Percentiles rank a stretch among this genome's conserved stretches.
phyloP scores from a whole-genome alignment of 2,888 invertebrate genomes.

The Abrostola triplasia region DNA sequence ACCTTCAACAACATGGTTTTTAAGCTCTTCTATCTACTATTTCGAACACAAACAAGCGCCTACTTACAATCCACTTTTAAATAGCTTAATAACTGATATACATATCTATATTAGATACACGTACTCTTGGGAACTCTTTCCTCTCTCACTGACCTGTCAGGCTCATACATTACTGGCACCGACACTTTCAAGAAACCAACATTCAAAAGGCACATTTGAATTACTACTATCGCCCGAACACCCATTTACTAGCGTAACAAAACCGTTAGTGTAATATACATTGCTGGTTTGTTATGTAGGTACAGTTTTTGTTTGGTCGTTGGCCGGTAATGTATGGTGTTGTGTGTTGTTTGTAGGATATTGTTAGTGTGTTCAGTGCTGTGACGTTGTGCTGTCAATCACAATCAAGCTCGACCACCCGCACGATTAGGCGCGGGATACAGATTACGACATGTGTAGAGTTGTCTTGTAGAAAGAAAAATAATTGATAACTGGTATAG shows the following conservation, averaged over 20 bases:
- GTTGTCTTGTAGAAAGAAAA: slow-evolving; percentile 26
- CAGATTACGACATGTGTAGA: slow-evolving; percentile 62
- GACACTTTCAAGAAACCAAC: slow-evolving; percentile 63
- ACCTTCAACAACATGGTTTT: too few species aligned
- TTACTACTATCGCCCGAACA: slow-evolving; percentile 59
- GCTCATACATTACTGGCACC: slow-evolving; percentile 59
- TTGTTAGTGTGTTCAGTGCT: slow-evolving; percentile 61
- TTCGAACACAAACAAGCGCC: background rate
- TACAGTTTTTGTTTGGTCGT: background rate
- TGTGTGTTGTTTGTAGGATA: slow-evolving; percentile 35
- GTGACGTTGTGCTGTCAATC: slow-evolving; percentile 85
- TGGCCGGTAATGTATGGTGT: slow-evolving; percentile 55
- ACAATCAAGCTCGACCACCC: slow-evolving; percentile 87
- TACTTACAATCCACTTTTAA: background rate
- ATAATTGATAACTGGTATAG: too few species aligned
- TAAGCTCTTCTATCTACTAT: background rate
- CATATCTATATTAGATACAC: slow-evolving; percentile 12
- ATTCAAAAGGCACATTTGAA: slow-evolving; percentile 68
- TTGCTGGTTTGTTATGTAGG: slow-evolving; percentile 36
- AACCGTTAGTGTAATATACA: slow-evolving; percentile 37
- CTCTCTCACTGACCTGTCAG: slow-evolving; percentile 62
- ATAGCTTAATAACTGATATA: slow-evolving; percentile 2
- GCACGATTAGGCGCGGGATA: slow-evolving; percentile 79
- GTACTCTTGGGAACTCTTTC: slow-evolving; percentile 43
- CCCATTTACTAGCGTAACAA: slow-evolving; percentile 28